Evolutionary conservation across 1,140 invertebrate species (phyloP), one percentile per base, ranked within the genome.

Genomic region (Zaprionus inermis): DNA sequence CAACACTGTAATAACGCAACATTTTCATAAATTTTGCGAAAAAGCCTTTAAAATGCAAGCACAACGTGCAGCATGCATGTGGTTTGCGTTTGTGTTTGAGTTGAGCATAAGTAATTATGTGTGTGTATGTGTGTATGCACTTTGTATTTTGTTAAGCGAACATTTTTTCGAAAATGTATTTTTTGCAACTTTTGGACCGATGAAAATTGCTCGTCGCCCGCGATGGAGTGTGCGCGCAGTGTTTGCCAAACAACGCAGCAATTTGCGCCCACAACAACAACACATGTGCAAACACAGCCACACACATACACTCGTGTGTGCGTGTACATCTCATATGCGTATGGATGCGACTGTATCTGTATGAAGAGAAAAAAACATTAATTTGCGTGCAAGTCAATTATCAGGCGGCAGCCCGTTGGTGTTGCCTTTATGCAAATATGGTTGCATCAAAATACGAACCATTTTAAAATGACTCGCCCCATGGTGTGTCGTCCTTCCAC

Each of bases 351-450:
- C n/a, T 44, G 38, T 58, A n/a, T 52, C 3, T 5, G 58, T 70
- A 38, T 59, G 24, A 18, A 58, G 49, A 36, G 71, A 55, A 82
- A 86, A 85, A 83, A 84, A 81, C 71, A 79, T 85, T 82, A 85
- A 85, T 85, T 88, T 85, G 83, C 82, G 81, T 85, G 82, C 83
- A 88, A 88, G 82, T 88, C 82, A 85, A 85, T 85, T 85, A 85
- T 88, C 83, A 76, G 79, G 54, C 70, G 72, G 75, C 67, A 51
- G 49, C 56, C 32, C 36, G 67, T 49, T 72, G 49, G n/a, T 72
- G 51, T 36, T 36, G 55, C 57, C 32, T 65, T 51, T 69, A 65
- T 65, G 68, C 74, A 78, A 85, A 76, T 76, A 70, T 63, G 34
- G 34, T 41, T 44, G 51, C 32, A 76, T 70, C 36, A 41, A 61